These are phyloP conservation scores for Synergus gifuensis DNA, from an alignment of 2,888 invertebrate species.

Conservation along the genomic window DNA sequence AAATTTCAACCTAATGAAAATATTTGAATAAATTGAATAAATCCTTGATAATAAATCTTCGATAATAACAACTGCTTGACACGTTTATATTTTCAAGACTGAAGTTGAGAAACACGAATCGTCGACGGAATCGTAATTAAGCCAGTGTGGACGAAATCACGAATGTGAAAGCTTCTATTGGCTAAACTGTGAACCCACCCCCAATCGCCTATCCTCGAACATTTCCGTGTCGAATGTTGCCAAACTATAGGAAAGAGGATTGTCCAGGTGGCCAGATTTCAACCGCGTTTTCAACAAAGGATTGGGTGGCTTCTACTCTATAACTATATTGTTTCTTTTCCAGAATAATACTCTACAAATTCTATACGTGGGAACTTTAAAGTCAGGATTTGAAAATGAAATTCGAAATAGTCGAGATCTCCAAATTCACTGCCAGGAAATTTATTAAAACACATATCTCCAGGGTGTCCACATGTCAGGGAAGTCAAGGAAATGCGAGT, in stretches of 20 bases:
- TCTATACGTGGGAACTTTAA: background rate
- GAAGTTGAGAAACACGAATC: conserved; percentile 36
- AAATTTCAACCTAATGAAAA: too few species aligned
- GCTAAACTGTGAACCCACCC: background rate
- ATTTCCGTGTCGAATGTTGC: conserved; percentile 47
- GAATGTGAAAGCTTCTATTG: conserved; percentile 44
- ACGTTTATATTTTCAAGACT: conserved; percentile 14
- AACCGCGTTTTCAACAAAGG: conserved; percentile 48
- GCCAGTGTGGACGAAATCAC: conserved; percentile 45
- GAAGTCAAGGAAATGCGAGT: too few species aligned
- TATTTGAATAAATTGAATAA: too few species aligned
- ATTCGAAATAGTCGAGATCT: too few species aligned
- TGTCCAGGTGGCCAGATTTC: conserved; percentile 59
- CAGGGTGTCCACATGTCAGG: too few species aligned
- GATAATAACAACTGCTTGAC: background rate
- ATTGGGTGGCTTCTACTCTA: conserved; percentile 30
- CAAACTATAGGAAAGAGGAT: conserved; percentile 57
- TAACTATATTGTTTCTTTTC: background rate
- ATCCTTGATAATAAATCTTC: too few species aligned
- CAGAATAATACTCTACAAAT: conserved; percentile 12
- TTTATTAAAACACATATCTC: too few species aligned
- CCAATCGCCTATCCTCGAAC: conserved; percentile 30
- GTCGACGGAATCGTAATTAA: conserved; percentile 58
- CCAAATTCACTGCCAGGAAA: too few species aligned
- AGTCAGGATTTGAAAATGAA: too few species aligned